These are phyloP conservation scores for Hesperia comma DNA, from an alignment of 2,888 invertebrate species.

Conservation along the genomic window DNA sequence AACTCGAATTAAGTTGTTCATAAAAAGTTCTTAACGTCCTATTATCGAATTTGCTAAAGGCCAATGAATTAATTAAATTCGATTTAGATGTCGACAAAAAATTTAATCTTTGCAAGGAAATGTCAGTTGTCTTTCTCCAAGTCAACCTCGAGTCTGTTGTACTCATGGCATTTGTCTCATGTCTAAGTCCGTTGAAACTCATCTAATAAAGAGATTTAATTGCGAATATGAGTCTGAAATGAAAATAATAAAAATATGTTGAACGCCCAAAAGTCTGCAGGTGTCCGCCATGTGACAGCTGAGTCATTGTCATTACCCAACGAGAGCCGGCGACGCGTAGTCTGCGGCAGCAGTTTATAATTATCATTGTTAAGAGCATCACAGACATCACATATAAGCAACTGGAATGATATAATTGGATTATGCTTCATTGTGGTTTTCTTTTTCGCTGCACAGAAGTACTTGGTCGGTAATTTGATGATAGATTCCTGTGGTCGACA, in stretches of 20 bases:
- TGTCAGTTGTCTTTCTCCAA: no score
- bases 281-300: slow-evolving; percentile 17
- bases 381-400: slow-evolving; percentile 16
- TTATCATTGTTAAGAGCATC: slow-evolving; percentile 32
- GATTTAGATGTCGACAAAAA: no score
- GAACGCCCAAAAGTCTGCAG: slow-evolving; percentile 7
- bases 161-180: no score
- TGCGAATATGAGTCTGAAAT: background rate
- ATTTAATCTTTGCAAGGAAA: no score
- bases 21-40: background rate
- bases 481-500: no score
- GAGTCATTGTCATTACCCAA: slow-evolving; percentile 23
- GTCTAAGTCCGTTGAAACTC: background rate
- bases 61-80: no score
- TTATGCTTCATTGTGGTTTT: background rate
- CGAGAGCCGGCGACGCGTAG: slow-evolving; percentile 34
- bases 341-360: slow-evolving; percentile 34
- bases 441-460: background rate
- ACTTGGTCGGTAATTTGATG: background rate
- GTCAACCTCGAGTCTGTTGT: no score
- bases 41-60: background rate
- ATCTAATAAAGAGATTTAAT: background rate
- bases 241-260: background rate
- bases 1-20: background rate
- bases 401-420: slow-evolving; percentile 6